Evolutionary conservation across 2,113 vertebrate genomes (phyloP).

Genomic region (Scolopax mira): DNA sequence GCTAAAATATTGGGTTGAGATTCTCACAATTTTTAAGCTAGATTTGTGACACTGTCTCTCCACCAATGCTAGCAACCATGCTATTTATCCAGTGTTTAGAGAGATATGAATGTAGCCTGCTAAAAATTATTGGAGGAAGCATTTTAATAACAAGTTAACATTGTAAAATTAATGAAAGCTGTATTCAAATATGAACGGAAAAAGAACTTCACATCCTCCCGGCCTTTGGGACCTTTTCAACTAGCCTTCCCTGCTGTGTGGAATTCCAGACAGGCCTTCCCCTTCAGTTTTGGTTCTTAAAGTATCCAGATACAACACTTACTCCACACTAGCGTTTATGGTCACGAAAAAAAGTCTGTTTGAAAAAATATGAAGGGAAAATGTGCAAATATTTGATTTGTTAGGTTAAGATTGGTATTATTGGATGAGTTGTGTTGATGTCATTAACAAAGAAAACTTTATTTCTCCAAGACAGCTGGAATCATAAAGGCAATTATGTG

Average conservation of each 20-base stretch:
- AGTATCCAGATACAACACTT: not conserved
- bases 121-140: not conserved
- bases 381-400: slow-evolving; percentile 53
- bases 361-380: slow-evolving; percentile 28
- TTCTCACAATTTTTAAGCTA: not conserved
- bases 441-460: slow-evolving; percentile 48
- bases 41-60: not conserved
- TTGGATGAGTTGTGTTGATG: slow-evolving; percentile 9
- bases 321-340: not conserved
- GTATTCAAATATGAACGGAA: not conserved
- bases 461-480: slow-evolving; percentile 32
- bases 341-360: slow-evolving; percentile 13
- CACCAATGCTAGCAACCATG: not conserved
- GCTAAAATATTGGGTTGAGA: not conserved
- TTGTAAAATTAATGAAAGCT: not conserved
- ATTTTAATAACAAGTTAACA: not conserved
- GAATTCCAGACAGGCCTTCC: not conserved
- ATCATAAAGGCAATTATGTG: slow-evolving; percentile 44
- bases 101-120: not conserved
- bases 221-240: not conserved
- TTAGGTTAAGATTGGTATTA: slow-evolving; percentile 44
- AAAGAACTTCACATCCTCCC: not conserved
- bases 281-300: not conserved
- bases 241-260: not conserved
- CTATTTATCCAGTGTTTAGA: not conserved